Conservation (phyloP, 37 sponge, comb jelly and placozoan genomes). For the Chondrosia reniformis region DNA sequence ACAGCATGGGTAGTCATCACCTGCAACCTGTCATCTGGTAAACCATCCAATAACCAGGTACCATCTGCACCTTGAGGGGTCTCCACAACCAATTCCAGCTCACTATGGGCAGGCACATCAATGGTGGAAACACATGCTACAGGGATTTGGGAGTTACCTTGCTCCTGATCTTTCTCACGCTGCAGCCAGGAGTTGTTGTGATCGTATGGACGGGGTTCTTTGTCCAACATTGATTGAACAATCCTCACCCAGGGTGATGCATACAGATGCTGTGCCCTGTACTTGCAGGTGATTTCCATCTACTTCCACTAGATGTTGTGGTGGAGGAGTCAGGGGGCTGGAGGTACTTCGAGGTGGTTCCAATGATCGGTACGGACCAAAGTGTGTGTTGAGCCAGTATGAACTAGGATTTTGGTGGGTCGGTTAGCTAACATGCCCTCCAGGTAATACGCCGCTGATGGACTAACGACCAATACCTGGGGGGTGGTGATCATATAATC, state of each 20-base stretch:
- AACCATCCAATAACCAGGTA: too few species aligned
- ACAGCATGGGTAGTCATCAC: too few species aligned
- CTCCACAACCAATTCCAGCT: too few species aligned
- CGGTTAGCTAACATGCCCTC: neutral
- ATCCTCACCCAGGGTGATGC: too few species aligned
- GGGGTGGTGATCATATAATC: neutral
- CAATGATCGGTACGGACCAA: neutral
- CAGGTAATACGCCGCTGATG: neutral
- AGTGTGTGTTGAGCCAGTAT: slow-evolving; percentile 8
- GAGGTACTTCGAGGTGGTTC: neutral
- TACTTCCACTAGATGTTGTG: neutral
- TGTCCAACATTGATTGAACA: too few species aligned
- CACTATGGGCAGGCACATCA: too few species aligned
- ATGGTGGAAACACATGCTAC: too few species aligned
- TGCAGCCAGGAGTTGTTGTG: neutral
- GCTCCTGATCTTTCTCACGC: too few species aligned
- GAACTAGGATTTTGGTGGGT: slow-evolving; percentile 1
- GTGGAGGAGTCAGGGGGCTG: neutral
- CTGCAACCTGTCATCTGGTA: too few species aligned
- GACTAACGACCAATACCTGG: neutral
- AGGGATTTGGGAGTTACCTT: too few species aligned
- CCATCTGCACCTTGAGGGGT: too few species aligned
- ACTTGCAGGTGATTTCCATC: neutral
- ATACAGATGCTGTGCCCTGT: neutral
- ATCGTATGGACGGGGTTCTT: too few species aligned